A percentile compares a stretch with the other conserved stretches of the same genome.
These are phyloP conservation scores for Siphlonurus alternatus DNA, from an alignment of 2,888 invertebrate genomes.

Conservation along the genomic window DNA sequence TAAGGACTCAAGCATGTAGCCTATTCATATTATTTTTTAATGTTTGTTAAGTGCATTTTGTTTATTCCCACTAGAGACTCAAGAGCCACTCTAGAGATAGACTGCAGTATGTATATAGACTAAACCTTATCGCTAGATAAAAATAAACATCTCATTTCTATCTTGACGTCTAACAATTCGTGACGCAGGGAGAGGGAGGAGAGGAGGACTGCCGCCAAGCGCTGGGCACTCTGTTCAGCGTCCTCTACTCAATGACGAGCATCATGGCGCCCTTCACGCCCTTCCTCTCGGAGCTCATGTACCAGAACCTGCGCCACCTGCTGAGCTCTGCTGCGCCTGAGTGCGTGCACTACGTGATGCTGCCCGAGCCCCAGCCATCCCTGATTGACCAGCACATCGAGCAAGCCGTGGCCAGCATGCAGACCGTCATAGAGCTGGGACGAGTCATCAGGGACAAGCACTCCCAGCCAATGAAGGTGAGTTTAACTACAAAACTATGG, in stretches of 20 bases:
- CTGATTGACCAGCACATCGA: conserved; percentile 78
- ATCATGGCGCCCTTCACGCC: conserved; percentile 98
- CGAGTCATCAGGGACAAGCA: conserved; percentile 83
- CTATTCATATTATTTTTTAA: too few relatives aligned
- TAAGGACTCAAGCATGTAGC: too few relatives aligned
- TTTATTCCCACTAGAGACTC: too few relatives aligned
- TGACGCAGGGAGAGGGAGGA: conserved; percentile 66
- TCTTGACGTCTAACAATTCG: too few relatives aligned
- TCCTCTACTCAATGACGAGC: conserved; percentile 72
- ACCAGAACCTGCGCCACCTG: conserved; percentile 63
- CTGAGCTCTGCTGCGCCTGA: conserved; percentile 36
- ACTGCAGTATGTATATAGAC: too few relatives aligned
- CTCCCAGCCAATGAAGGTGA: conserved; percentile 74
- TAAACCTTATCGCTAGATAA: too few relatives aligned
- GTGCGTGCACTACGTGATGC: conserved; percentile 85
- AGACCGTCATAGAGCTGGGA: conserved; percentile 86
- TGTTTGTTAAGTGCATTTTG: too few relatives aligned
- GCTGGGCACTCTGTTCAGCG: conserved; percentile 72
- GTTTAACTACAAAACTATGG: too few relatives aligned
- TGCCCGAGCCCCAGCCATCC: conserved; percentile 46
- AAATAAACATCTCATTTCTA: too few relatives aligned
- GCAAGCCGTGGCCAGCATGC: conserved; percentile 80
- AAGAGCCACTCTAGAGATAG: too few relatives aligned
- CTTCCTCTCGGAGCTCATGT: conserved; percentile 89
- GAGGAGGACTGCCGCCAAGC: conserved; percentile 65